These are phyloP conservation scores for Pithys albifrons DNA, from an alignment of 2,113 vertebrate genomes.

Conservation along the genomic window DNA sequence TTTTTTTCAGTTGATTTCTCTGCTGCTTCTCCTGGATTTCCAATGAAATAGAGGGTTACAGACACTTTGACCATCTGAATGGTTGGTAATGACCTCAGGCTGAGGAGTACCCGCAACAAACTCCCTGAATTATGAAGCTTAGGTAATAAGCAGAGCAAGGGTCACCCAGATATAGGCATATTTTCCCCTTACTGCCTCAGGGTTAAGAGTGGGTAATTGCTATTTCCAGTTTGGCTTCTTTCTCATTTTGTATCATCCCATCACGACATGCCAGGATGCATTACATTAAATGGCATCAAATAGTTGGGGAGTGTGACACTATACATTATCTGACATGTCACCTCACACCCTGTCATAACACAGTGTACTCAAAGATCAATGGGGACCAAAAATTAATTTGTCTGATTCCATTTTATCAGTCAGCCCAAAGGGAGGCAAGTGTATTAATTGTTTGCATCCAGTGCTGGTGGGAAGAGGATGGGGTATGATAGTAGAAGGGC, in stretches of 20 bases:
- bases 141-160: constrained; percentile 31
- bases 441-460: constrained; percentile 16
- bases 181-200: constrained; percentile 31
- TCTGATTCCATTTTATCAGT: constrained; percentile 62
- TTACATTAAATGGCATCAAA: constrained; percentile 66
- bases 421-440: background rate
- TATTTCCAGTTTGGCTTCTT: constrained; percentile 58
- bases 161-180: background rate
- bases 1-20: constrained; percentile 41
- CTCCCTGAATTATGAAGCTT: background rate
- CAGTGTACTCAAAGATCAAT: constrained; percentile 37
- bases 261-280: constrained; percentile 34
- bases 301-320: constrained; percentile 14
- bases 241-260: constrained; percentile 63
- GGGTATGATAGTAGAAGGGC: background rate
- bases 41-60: background rate
- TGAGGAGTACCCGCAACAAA: background rate
- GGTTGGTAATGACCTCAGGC: background rate
- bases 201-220: constrained; percentile 65
- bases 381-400: constrained; percentile 45
- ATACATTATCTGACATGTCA: constrained; percentile 62
- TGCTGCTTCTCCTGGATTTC: background rate
- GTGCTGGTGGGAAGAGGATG: background rate
- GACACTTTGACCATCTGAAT: constrained; percentile 20
- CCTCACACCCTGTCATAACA: constrained; percentile 63